Base-by-base conservation (phyloP, 2,797 vertebrate species). In the Schizopygopsis pylzovi region DNA sequence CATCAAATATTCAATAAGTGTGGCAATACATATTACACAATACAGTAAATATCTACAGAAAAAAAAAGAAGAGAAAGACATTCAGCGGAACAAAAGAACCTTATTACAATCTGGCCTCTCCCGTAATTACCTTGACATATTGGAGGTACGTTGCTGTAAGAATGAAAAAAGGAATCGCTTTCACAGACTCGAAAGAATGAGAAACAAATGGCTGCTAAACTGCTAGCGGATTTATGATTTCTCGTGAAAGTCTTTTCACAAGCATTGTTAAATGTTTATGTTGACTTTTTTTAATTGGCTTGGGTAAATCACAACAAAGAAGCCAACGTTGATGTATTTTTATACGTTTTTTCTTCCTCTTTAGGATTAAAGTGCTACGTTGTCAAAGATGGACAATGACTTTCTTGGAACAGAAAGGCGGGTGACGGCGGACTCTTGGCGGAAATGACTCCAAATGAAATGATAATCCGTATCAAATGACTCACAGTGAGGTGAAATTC, bases 311-410 rank as follows among this genome's bases (percentile, higher is more conserved):
- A 68, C 45, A 54, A 70, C 45, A 70, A 54, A 78, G 15, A 45
- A 33, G 47, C 76, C 63, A 84, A 84, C 75, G 47, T 6, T 47
- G 39, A 79, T 33, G 16, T 4, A 61, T 59, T 71, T 54, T 52
- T 52, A 88, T 86, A 82, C 49, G 65, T 72, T 61, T 86, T 89
- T 88, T 81, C 81, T 9, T 6, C 25, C 37, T 59, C 16, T 25
- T 56, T 71, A 87, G 59, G 83, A 88, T 90, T 90, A 90, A 90
- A 90, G 89, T 90, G 89, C 89, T 89, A 87, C 45, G 54, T 75
- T 73, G 78, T 43, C 18, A 2, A 28, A 85, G 39, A 79, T 52
- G 78, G 84, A 81, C 78, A 73, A 73, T 75, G 84, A 63, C 28
- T 85, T 73, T 78, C 78, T 75, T 6, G 4, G 22, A 73, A 85